phyloP scores from a whole-genome alignment of 2,113 vertebrate genomes.

The Balaeniceps rex region DNA sequence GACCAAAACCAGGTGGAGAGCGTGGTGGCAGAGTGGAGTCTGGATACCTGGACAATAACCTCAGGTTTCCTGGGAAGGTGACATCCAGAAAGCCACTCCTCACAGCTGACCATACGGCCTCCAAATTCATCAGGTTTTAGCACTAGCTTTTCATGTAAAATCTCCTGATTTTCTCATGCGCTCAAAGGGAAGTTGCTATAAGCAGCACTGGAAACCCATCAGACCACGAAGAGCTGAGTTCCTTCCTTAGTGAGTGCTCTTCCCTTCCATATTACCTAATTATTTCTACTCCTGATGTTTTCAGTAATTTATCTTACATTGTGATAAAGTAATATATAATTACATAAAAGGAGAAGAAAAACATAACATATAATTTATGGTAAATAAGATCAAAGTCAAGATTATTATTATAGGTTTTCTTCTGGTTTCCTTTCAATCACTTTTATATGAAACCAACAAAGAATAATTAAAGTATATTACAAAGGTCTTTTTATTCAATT shows the following conservation, averaged over 20 bases:
- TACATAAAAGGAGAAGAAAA: slow-evolving; percentile 21
- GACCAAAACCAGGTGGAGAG: neutral
- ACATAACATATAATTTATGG: neutral
- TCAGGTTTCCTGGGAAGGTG: neutral
- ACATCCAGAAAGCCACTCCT: neutral
- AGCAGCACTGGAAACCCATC: neutral
- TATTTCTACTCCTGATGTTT: neutral
- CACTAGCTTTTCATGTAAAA: neutral
- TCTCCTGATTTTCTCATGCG: neutral
- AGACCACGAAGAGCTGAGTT: fast-evolving
- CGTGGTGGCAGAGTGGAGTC: fast-evolving
- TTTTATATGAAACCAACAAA: slow-evolving; percentile 31
- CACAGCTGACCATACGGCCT: fast-evolving
- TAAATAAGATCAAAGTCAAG: slow-evolving; percentile 48
- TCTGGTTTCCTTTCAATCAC: slow-evolving; percentile 42
- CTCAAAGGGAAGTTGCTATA: neutral
- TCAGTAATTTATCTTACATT: neutral
- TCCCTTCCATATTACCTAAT: neutral
- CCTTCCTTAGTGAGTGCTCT: neutral
- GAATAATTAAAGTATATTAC: slow-evolving; percentile 44
- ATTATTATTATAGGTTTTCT: slow-evolving; percentile 35
- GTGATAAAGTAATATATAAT: slow-evolving; percentile 29
- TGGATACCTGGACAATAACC: neutral
- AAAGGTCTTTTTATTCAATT: slow-evolving; percentile 45
- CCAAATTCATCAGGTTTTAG: neutral